These are phyloP conservation scores for Corythaeola cristata DNA, from an alignment of 2,113 vertebrate species.

Conservation along the genomic window DNA sequence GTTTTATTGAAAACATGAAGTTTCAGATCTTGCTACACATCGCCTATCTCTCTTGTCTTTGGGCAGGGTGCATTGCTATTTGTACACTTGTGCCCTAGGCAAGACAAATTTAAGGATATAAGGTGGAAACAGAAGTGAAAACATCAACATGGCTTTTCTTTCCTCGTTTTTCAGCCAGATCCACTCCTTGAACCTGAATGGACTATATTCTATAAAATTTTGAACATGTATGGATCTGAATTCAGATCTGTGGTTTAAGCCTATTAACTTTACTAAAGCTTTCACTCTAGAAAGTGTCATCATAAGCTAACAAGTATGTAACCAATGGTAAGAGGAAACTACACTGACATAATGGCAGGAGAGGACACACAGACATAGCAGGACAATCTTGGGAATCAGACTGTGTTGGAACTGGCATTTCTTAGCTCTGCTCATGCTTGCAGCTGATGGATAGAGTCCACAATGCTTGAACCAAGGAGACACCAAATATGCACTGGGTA, in stretches of 20 bases:
- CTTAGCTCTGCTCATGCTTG: background rate
- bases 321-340: background rate
- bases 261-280: background rate
- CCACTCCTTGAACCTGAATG: background rate
- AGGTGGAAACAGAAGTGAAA: background rate
- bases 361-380: background rate
- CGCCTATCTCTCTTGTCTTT: background rate
- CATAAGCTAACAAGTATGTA: background rate
- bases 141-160: background rate
- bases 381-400: background rate
- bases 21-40: background rate
- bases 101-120: background rate
- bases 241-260: background rate
- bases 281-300: background rate
- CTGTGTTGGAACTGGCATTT: background rate
- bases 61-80: background rate
- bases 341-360: background rate
- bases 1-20: background rate
- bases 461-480: background rate
- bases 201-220: background rate
- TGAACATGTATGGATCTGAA: background rate
- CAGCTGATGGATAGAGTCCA: background rate
- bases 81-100: background rate
- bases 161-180: background rate
- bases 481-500: background rate